Evolutionary conservation across 2,113 vertebrate genomes (phyloP).

Genomic region (Gavialis gangeticus): DNA sequence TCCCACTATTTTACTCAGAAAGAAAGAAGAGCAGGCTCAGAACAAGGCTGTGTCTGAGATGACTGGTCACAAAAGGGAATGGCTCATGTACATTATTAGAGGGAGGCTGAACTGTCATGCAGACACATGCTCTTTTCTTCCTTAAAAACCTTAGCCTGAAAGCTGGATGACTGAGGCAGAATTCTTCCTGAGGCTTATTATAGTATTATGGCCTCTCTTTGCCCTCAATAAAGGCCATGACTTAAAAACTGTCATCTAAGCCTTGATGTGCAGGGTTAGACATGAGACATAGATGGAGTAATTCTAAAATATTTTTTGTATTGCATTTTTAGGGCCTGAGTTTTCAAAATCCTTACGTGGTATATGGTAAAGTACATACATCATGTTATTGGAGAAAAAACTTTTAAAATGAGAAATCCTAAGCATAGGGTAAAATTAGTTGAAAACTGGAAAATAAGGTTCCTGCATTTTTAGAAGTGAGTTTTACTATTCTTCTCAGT

Average conservation of each 20-base stretch:
- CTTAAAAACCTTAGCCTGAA: not conserved
- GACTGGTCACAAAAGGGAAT: not conserved
- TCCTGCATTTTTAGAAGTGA: not conserved
- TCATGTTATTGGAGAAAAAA: not conserved
- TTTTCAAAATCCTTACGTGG: not conserved
- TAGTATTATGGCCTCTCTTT: not conserved
- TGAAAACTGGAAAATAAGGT: not conserved
- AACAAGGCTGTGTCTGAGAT: not conserved
- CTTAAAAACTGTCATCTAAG: not conserved
- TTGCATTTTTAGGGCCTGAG: not conserved
- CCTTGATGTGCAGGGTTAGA: not conserved
- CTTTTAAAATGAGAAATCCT: not conserved
- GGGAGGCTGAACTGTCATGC: not conserved
- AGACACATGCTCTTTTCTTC: not conserved
- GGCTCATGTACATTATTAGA: not conserved
- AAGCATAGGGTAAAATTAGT: not conserved
- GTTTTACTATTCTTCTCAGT: not conserved
- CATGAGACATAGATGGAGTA: not conserved
- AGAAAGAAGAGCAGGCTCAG: not conserved
- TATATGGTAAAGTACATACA: not conserved
- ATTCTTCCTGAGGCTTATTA: not conserved
- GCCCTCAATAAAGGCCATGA: not conserved
- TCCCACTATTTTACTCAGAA: not conserved
- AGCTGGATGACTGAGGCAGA: not conserved
- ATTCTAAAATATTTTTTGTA: not conserved